phyloP scores from a whole-genome alignment of 2,113 vertebrate genomes.

The Picathartes gymnocephalus region DNA sequence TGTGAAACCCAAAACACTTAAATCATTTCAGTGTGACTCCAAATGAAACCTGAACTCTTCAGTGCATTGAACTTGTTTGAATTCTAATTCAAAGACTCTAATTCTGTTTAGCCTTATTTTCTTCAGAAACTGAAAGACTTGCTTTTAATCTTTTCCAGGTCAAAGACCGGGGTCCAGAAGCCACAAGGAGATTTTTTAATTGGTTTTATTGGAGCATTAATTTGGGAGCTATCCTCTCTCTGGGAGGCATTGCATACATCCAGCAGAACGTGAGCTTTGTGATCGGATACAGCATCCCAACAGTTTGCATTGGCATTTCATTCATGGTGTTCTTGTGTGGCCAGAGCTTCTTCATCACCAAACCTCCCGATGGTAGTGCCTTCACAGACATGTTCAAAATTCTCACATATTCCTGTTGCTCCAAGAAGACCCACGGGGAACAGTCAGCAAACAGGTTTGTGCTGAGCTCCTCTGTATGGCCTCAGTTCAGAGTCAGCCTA shows the following conservation, averaged over 20 bases:
- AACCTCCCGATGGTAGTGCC: constrained; percentile 92
- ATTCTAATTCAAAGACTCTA: neutral
- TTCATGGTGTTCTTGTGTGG: constrained; percentile 88
- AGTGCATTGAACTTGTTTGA: neutral
- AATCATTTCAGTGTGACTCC: neutral
- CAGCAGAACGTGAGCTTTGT: constrained; percentile 90
- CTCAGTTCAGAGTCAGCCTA: neutral
- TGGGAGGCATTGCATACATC: constrained; percentile 90
- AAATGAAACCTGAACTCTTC: neutral
- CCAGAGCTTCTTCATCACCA: constrained; percentile 87
- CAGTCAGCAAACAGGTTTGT: constrained; percentile 66
- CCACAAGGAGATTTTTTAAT: constrained; percentile 94
- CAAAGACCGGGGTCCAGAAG: constrained; percentile 93
- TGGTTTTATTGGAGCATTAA: constrained; percentile 99
- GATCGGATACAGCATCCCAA: constrained; percentile 84
- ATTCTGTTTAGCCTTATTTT: neutral
- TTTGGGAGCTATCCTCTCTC: constrained; percentile 89
- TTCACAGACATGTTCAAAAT: constrained; percentile 90
- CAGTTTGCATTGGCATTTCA: constrained; percentile 85
- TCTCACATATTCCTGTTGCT: constrained; percentile 80
- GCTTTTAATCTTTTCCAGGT: constrained; percentile 74
- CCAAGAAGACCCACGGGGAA: constrained; percentile 53
- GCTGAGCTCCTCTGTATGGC: neutral
- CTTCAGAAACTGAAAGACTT: neutral
- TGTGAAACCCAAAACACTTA: neutral